Evolutionary conservation across 2,888 invertebrate genomes (phyloP).

Genomic region (Brachyopa scutellaris): DNA sequence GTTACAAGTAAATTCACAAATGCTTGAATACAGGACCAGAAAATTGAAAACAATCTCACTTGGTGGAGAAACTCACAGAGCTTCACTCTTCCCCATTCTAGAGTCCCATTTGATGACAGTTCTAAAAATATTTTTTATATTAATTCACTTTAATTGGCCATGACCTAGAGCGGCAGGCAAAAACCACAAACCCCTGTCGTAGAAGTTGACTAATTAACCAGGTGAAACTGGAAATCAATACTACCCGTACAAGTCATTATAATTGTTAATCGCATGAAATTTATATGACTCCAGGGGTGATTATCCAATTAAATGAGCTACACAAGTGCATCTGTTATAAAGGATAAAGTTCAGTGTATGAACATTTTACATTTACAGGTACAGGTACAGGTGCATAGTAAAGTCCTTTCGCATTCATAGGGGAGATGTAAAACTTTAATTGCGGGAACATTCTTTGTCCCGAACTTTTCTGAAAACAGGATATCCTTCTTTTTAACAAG

Average conservation of each 20-base stretch:
- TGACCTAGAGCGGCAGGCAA: too few species aligned
- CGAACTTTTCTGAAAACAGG: not conserved
- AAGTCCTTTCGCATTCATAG: not conserved
- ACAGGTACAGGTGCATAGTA: not conserved
- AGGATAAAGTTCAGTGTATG: conserved; percentile 16
- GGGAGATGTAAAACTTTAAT: not conserved
- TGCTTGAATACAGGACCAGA: too few species aligned
- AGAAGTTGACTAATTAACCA: conserved; percentile 12
- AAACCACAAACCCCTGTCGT: too few species aligned
- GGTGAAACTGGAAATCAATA: conserved; percentile 31
- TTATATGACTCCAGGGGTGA: conserved; percentile 17
- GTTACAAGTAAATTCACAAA: too few species aligned
- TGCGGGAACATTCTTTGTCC: not conserved
- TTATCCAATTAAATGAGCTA: conserved; percentile 20
- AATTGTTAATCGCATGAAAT: conserved; percentile 10
- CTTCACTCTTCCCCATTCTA: too few species aligned
- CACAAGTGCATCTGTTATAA: not conserved
- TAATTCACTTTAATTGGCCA: too few species aligned
- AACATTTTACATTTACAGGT: not conserved
- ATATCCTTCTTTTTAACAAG: not conserved
- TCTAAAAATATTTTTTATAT: too few species aligned
- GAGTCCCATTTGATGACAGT: too few species aligned
- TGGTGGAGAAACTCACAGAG: too few species aligned
- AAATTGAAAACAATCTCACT: too few species aligned
- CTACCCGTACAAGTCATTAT: not conserved